Base-by-base conservation (phyloP, 2,888 invertebrate genomes). In the Drosophila macrospina region DNA sequence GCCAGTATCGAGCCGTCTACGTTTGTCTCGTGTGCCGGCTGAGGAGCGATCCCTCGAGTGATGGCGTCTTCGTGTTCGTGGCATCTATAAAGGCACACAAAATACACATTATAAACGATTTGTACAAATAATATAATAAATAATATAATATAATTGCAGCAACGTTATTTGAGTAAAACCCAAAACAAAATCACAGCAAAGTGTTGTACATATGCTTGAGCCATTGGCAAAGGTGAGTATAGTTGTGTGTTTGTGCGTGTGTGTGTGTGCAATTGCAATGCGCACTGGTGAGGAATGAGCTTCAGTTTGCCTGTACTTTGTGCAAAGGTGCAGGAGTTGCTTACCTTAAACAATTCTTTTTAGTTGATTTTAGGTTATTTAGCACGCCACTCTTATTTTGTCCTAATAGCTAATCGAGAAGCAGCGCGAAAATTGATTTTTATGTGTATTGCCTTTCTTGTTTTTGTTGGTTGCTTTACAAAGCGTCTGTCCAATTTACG, bases 11-110 rank as follows among this genome's bases (percentile, higher is more conserved):
- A 96, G 93, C 79, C 96, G 95, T 77, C 96, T 94, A 74, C 96
- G 93, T 92, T 96, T 96, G 72, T 95, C 92, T 76, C 91, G 88
- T 70, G 90, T 89, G 73, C 83, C 91, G 69, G 86, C 90, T 45
- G 92, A 91, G 71, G 92, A 91, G 78, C 94, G 93, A 75, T 94
- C 94, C 74, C 93, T 94, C 94, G 95, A 95, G 90, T 96, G 95
- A 91, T 96, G 96, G 93, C 96, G 95, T 93, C 96, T 95, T 87
- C 96, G 94, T 78, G 95, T 95, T 87, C 96, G 95, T 90, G 96
- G 96, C 96, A 96, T 96, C 96, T 96, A 30, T 66, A 57, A 73
- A 41, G 2, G 10, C 41, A 41, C 10, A 44, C 20, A 48, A 11
- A 44, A 39, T 45, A 50, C 20, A 8, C 4, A 57, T 57, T 37